These are phyloP conservation scores for chimpanzee (Pan troglodytes) DNA, from an alignment of 2,113 vertebrate species.

Conservation along the genomic window NHGRI_mPanTro3-v2.1_pri NC_072412.2:58240001-58240500, in stretches of 20 bases:
- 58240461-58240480: background rate
- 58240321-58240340: background rate
- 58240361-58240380: background rate
- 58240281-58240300: background rate
- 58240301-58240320: background rate
- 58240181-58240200: too few relatives aligned
- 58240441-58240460: background rate
- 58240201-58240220: rapidly evolving
- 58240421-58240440: background rate
- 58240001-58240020: too few relatives aligned
- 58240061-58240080: too few relatives aligned
- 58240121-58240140: too few relatives aligned
- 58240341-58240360: background rate
- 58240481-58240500: background rate
- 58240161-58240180: too few relatives aligned
- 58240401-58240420: background rate
- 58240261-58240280: background rate
- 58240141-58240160: too few relatives aligned
- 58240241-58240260: background rate
- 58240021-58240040: too few relatives aligned
- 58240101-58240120: too few relatives aligned
- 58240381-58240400: background rate
- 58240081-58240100: too few relatives aligned
- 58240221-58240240: too few relatives aligned
- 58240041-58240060: too few relatives aligned